Evolutionary conservation across 2,888 invertebrate species (phyloP), one percentile per base, ranked within the genome.

Genomic region (Drosophila diplacantha): DNA sequence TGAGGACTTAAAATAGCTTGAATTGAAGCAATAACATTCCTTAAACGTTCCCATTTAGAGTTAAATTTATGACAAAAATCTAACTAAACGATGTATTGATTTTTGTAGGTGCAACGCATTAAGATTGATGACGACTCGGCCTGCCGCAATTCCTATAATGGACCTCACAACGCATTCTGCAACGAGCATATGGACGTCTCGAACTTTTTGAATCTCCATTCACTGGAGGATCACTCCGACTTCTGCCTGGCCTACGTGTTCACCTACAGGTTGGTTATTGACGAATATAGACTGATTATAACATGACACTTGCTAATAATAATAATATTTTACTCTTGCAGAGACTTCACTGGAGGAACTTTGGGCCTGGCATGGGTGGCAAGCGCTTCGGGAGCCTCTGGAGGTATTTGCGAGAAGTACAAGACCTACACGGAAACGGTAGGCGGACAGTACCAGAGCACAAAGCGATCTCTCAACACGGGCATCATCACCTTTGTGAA

Each of bases 191-290:
- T 99, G 85, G 99, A 99, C 88, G 99, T 99, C 69, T 98, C 97
- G 81, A 99, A 99, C 90, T 99, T 98, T 89, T 91, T 99, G 61
- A 99, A 99, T 89, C 92, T 99, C 43, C 99, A 99, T 89, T 99
- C 99, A 12, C 91, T 98, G 71, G 95, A 95, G 59, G 97, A 99
- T 90, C 99, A 99, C 88, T 96, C 98, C 85, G 96, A 96, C 88
- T 99, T 99, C 90, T 99, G 99, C 87, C 92, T 99, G 70, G 99
- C 99, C n/a, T 99, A 99, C 88, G 97, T 99, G 68, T 98, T 99
- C 89, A 99, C 99, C 0, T 96, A 96, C 88, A 86, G 88, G 87
- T 87, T 76, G 86, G 87, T 85, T 11, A 29, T 5, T 0, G 8
- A 49, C 6, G 24, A 8, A 14, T 9, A 29, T 5, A 0, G 8